A percentile compares a stretch with the other conserved stretches of the same genome.
Evolutionary conservation across 2,113 vertebrate species (phyloP).

Genomic region (Leptobrachium ailaonicum): DNA sequence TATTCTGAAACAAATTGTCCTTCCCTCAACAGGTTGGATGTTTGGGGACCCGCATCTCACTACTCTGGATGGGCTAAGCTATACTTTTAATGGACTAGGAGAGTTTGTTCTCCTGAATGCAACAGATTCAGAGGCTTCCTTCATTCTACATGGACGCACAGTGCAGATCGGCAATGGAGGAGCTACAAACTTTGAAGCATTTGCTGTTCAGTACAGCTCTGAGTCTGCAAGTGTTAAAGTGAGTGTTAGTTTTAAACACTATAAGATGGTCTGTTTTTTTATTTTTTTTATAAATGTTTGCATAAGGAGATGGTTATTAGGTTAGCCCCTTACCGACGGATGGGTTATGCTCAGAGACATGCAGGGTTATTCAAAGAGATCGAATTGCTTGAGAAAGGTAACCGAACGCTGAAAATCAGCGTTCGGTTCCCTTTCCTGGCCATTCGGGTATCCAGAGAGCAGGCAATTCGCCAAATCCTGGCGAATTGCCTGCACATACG

Average conservation of each 20-base stretch:
- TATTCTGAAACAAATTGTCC: background rate
- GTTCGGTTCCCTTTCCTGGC: too few species aligned
- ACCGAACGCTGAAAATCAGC: too few species aligned
- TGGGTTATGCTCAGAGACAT: too few species aligned
- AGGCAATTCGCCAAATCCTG: too few species aligned
- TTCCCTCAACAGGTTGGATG: constrained; percentile 53
- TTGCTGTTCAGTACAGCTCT: constrained; percentile 53
- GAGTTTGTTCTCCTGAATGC: constrained; percentile 57
- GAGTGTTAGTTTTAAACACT: constrained; percentile 9
- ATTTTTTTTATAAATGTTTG: too few species aligned
- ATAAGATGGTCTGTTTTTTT: too few species aligned
- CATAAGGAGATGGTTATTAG: too few species aligned
- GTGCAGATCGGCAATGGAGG: constrained; percentile 39
- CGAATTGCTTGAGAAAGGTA: too few species aligned
- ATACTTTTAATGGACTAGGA: constrained; percentile 65
- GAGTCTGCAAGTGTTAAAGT: constrained; percentile 45
- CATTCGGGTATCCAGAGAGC: too few species aligned
- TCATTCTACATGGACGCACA: constrained; percentile 60
- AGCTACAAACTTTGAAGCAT: constrained; percentile 63
- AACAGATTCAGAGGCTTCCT: constrained; percentile 43
- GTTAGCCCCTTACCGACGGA: too few species aligned
- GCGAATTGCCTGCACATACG: too few species aligned
- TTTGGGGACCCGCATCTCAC: constrained; percentile 61
- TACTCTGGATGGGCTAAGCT: constrained; percentile 59
- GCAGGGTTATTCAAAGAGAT: too few species aligned